Conservation (phyloP, 2,797 vertebrate species). For the Gobionotothen gibberifrons region DNA sequence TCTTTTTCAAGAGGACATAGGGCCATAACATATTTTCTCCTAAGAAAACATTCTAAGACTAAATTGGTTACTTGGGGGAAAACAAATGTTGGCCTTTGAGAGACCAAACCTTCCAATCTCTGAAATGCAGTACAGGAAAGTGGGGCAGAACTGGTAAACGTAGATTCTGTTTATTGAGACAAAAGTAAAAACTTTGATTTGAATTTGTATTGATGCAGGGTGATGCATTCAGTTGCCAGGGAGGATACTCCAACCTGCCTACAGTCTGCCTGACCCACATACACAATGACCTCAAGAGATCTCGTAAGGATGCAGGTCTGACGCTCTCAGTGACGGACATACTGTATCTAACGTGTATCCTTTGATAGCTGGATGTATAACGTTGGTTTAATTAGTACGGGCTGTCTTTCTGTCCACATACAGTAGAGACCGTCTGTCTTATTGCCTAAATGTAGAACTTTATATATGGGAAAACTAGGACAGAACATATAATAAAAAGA, state of each 20-base stretch:
- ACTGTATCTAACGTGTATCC: neutral
- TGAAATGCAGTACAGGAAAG: neutral
- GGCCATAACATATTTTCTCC: neutral
- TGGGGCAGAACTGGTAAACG: neutral
- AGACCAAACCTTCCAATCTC: neutral
- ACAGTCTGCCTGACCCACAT: constrained; percentile 32
- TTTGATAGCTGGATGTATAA: neutral
- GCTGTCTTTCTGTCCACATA: neutral
- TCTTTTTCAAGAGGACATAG: too few species aligned
- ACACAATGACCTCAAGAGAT: constrained; percentile 25
- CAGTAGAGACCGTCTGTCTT: neutral
- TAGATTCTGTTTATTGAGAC: neutral
- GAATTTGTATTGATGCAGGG: constrained; percentile 3
- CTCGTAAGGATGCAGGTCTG: constrained; percentile 34
- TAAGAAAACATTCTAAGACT: neutral
- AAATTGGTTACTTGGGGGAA: neutral
- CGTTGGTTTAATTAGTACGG: neutral
- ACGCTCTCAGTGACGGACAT: neutral
- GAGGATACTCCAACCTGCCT: neutral
- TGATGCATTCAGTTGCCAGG: constrained; percentile 11
- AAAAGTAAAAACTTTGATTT: neutral
- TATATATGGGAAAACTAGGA: neutral
- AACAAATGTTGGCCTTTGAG: neutral
- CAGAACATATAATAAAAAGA: neutral
- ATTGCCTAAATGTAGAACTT: neutral